Evolutionary conservation across 2,113 vertebrate species (phyloP).

Genomic region (Gymnobelideus leadbeateri): DNA sequence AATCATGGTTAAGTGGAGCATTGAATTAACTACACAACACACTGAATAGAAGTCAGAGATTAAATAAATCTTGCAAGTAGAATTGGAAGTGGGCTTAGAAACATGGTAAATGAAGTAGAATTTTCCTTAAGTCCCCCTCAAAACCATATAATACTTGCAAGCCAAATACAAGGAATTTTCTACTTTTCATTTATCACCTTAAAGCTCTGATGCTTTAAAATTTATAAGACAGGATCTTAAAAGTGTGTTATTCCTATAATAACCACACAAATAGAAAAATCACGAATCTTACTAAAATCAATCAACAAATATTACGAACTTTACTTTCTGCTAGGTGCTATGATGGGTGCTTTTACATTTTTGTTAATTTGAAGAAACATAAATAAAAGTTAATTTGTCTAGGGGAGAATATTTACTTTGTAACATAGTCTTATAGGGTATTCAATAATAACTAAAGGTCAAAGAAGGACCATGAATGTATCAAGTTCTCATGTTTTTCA

Average conservation of each 20-base stretch:
- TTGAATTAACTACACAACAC: fast-evolving
- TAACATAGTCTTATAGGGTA: neutral
- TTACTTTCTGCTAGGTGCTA: neutral
- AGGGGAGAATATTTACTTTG: neutral
- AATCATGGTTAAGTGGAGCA: neutral
- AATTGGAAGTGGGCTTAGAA: neutral
- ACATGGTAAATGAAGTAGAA: neutral
- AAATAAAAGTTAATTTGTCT: neutral
- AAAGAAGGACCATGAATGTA: neutral
- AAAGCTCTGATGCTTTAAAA: neutral
- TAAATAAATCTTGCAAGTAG: no score
- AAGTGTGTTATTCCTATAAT: neutral
- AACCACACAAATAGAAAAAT: neutral
- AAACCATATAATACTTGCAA: neutral
- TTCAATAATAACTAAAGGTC: neutral
- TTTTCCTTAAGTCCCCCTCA: neutral
- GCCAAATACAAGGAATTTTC: neutral
- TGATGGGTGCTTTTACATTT: neutral
- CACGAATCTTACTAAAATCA: neutral
- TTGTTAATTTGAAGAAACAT: neutral
- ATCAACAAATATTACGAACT: neutral
- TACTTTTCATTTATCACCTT: neutral
- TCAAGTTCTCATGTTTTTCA: neutral
- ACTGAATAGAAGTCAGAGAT: neutral
- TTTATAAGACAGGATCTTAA: neutral